Evolutionary conservation across 2,797 vertebrate species (phyloP).

Genomic region (Dryobates pubescens): DNA sequence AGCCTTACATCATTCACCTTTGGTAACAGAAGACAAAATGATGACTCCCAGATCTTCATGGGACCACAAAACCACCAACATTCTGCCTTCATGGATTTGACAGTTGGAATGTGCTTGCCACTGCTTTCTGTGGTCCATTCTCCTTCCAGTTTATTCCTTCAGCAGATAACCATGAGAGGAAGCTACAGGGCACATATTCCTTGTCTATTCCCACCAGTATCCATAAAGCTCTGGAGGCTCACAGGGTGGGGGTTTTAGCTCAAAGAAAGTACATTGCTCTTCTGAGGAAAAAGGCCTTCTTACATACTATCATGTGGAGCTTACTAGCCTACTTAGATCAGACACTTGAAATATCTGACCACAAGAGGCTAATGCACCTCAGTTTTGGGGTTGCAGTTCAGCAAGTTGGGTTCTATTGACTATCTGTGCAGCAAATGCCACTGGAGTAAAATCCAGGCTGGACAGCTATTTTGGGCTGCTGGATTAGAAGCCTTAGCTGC

Average conservation of each 20-base stretch:
- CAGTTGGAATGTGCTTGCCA: background rate
- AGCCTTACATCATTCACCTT: background rate
- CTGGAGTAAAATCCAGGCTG: conserved; percentile 31
- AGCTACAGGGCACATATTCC: background rate
- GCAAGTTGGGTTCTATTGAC: background rate
- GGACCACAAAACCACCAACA: background rate
- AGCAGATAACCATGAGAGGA: background rate
- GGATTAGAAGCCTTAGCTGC: conserved; percentile 60
- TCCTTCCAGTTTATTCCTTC: background rate
- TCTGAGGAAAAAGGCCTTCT: background rate
- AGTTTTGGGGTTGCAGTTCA: background rate
- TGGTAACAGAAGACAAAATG: background rate
- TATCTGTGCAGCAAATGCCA: background rate
- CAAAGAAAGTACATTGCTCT: background rate
- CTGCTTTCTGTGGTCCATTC: background rate
- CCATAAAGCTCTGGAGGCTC: background rate
- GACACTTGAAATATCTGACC: background rate
- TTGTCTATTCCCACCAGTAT: background rate
- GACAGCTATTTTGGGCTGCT: conserved; percentile 52
- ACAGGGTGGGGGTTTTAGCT: background rate
- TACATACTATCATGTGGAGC: background rate
- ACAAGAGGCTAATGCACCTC: rapidly evolving
- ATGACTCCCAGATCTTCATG: background rate
- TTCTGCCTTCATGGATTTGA: background rate
- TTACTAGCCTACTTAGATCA: background rate